A percentile compares a stretch with the other conserved stretches of the same genome.
These are phyloP conservation scores for Pandemis heparana DNA, from an alignment of 2,888 invertebrate genomes.

Conservation along the genomic window DNA sequence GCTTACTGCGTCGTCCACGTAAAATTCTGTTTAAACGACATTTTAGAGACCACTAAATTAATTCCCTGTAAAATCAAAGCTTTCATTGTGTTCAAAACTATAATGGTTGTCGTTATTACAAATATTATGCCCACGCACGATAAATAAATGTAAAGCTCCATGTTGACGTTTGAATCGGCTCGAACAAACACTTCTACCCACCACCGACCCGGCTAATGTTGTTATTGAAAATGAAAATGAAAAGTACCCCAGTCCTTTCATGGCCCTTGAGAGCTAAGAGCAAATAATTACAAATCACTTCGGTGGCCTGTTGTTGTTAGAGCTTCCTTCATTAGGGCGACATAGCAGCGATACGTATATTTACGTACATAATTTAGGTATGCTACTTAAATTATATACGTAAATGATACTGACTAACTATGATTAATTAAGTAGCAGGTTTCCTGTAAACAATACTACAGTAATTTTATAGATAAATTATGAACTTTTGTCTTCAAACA, in stretches of 20 bases:
- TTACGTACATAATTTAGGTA: too few relatives aligned
- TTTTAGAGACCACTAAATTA: not conserved
- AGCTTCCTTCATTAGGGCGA: not conserved
- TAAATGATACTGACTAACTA: not conserved
- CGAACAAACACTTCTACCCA: conserved; percentile 34
- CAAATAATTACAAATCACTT: conserved; percentile 32
- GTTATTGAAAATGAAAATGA: conserved; percentile 39
- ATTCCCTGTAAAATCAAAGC: not conserved
- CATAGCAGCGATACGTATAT: not conserved
- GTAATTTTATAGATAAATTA: not conserved
- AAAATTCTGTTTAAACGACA: not conserved
- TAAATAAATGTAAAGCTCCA: conserved; percentile 15
- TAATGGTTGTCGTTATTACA: not conserved
- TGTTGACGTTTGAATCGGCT: conserved; percentile 36
- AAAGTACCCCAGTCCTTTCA: conserved; percentile 31
- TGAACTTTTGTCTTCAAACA: not conserved
- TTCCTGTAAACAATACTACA: not conserved
- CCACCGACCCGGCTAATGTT: conserved; percentile 36
- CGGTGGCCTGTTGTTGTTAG: conserved; percentile 33
- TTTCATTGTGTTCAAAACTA: not conserved
- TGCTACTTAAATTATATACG: not conserved
- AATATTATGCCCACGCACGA: conserved; percentile 24
- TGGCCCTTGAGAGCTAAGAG: conserved; percentile 13
- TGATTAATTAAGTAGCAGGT: not conserved
- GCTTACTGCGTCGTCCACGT: not conserved